Evolutionary conservation across 2,113 vertebrate genomes (phyloP).

Genomic region (Penelope pileata): DNA sequence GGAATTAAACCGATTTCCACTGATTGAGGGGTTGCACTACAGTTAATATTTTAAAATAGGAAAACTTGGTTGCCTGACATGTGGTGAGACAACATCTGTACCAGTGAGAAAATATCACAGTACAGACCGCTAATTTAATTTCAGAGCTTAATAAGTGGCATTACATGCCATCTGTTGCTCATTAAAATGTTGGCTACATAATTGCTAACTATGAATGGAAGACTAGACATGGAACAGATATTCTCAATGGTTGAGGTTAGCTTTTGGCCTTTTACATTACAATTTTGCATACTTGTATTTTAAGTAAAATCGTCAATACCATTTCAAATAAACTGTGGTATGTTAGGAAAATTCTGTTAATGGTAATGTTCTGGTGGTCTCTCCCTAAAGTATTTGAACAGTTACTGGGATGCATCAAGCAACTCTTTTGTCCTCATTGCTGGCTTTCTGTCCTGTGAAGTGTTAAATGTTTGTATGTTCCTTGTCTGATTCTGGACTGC

Average conservation of each 20-base stretch:
- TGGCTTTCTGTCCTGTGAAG: not conserved
- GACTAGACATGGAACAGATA: not conserved
- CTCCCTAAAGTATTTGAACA: not conserved
- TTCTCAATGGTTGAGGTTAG: not conserved
- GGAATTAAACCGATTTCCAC: not conserved
- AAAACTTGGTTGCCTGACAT: not conserved
- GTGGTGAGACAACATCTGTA: not conserved
- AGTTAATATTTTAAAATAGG: not conserved
- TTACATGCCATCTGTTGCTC: not conserved
- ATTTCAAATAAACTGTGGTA: not conserved
- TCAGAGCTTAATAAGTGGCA: not conserved
- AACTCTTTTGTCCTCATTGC: not conserved
- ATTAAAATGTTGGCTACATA: not conserved
- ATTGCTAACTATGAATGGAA: not conserved
- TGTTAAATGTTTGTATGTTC: not conserved
- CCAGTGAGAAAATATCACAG: not conserved
- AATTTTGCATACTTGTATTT: not conserved
- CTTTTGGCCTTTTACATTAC: not conserved
- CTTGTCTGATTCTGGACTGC: not conserved
- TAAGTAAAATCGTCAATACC: not conserved
- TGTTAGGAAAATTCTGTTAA: not conserved
- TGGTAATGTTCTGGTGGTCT: not conserved
- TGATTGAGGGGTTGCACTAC: not conserved
- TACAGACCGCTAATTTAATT: not conserved
- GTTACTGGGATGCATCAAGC: not conserved